Evolutionary conservation across 2,888 invertebrate species (phyloP).

Genomic region (Tachina lurida): DNA sequence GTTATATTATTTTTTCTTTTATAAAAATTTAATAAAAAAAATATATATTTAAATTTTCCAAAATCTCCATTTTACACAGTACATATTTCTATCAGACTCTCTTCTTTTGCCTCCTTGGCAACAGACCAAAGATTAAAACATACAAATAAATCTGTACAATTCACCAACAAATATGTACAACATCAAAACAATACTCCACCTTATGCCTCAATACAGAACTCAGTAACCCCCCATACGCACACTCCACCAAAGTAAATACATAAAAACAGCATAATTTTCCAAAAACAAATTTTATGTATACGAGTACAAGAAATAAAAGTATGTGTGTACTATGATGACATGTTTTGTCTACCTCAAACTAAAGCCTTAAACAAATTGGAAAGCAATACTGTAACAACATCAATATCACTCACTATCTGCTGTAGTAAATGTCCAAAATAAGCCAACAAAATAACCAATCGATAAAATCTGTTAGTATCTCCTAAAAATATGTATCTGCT

Average conservation of each 20-base stretch:
- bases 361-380: slow-evolving; percentile 42
- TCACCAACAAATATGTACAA: background rate
- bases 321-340: background rate
- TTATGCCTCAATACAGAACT: slow-evolving; percentile 50
- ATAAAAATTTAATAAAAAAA: no score
- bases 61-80: no score
- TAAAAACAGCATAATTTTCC: slow-evolving; percentile 2
- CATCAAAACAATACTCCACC: slow-evolving; percentile 16
- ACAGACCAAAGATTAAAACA: slow-evolving; percentile 38
- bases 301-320: background rate
- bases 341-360: slow-evolving; percentile 44
- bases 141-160: slow-evolving; percentile 10
- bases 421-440: background rate
- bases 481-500: background rate
- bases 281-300: slow-evolving; percentile 1
- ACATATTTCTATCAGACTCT: slow-evolving; percentile 22
- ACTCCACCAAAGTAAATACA: background rate
- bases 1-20: no score
- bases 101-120: slow-evolving; percentile 51
- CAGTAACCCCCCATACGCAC: slow-evolving; percentile 22
- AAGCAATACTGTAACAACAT: background rate
- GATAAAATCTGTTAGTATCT: slow-evolving; percentile 35
- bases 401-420: background rate
- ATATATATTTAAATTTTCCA: no score
- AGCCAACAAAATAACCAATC: slow-evolving; percentile 25